Evolutionary conservation across 2,113 vertebrate genomes (phyloP).

Genomic region (Colistium nudipinnis): DNA sequence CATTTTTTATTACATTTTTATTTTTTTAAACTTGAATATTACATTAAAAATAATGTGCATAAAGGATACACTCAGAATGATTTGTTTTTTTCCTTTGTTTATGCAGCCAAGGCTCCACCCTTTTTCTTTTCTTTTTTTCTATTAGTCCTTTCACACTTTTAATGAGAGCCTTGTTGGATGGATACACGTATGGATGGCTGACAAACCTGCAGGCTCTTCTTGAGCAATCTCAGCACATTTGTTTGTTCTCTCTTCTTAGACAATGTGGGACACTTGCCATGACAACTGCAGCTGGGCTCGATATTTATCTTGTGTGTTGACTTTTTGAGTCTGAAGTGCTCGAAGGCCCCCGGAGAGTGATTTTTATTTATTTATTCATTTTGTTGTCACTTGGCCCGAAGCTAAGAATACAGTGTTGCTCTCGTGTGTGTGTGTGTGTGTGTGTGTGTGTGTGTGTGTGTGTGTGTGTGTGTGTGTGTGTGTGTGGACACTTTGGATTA

Average conservation of each 20-base stretch:
- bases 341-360: conserved; percentile 60
- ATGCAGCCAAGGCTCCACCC: conserved; percentile 1
- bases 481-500: conserved; percentile 30
- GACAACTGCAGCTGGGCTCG: conserved; percentile 73
- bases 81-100: conserved; percentile 28
- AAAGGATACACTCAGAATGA: not conserved
- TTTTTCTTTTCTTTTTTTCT: not conserved
- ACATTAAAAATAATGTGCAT: not conserved
- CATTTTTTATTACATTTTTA: too few relatives aligned
- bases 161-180: conserved; percentile 46
- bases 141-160: conserved; percentile 12
- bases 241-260: conserved; percentile 71
- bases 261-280: conserved; percentile 76
- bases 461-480: too few relatives aligned
- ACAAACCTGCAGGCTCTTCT: conserved; percentile 68
- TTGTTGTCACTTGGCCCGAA: conserved; percentile 63
- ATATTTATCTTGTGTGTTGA: conserved; percentile 81
- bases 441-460: conserved; percentile 8
- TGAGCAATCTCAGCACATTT: conserved; percentile 80
- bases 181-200: conserved; percentile 59
- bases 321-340: conserved; percentile 66
- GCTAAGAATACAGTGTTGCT: conserved; percentile 59
- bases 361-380: too few relatives aligned
- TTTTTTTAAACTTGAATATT: not conserved
- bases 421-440: conserved; percentile 45